Evolutionary conservation across 2,113 vertebrate genomes (phyloP).

Genomic region (Melanostigma gelatinosum): DNA sequence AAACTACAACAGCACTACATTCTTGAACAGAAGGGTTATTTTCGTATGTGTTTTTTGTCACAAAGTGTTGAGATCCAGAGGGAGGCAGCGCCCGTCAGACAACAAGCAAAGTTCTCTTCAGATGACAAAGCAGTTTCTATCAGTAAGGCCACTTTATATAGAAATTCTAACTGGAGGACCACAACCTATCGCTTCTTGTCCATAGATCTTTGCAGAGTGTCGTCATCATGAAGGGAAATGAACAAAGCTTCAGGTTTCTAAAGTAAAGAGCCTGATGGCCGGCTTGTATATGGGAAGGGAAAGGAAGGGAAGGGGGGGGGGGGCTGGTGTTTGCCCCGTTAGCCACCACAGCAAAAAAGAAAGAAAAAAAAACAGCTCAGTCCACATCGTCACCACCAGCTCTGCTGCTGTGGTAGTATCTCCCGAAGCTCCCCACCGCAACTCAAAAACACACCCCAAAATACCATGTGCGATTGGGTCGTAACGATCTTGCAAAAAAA

Average conservation of each 20-base stretch:
- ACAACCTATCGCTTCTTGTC: constrained; percentile 82
- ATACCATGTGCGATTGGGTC: constrained; percentile 60
- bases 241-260: constrained; percentile 83
- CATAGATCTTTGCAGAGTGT: constrained; percentile 79
- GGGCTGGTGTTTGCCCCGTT: constrained; percentile 79
- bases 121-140: constrained; percentile 84
- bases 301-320: constrained; percentile 6
- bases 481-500: constrained; percentile 74
- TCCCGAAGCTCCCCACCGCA: constrained; percentile 71
- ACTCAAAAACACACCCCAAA: constrained; percentile 84
- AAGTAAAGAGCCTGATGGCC: constrained; percentile 82
- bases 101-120: constrained; percentile 80
- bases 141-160: constrained; percentile 98
- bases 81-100: constrained; percentile 79
- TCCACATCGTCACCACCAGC: constrained; percentile 90
- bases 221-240: constrained; percentile 17
- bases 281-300: constrained; percentile 59
- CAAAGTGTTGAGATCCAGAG: constrained; percentile 81
- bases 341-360: constrained; percentile 80
- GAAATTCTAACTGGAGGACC: constrained; percentile 86
- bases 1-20: constrained; percentile 87
- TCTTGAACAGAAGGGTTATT: constrained; percentile 65
- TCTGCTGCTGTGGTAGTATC: constrained; percentile 91
- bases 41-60: constrained; percentile 38
- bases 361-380: constrained; percentile 80